Conservation (phyloP, 2,113 vertebrate species). For the Psammodynastes pulverulentus region DNA sequence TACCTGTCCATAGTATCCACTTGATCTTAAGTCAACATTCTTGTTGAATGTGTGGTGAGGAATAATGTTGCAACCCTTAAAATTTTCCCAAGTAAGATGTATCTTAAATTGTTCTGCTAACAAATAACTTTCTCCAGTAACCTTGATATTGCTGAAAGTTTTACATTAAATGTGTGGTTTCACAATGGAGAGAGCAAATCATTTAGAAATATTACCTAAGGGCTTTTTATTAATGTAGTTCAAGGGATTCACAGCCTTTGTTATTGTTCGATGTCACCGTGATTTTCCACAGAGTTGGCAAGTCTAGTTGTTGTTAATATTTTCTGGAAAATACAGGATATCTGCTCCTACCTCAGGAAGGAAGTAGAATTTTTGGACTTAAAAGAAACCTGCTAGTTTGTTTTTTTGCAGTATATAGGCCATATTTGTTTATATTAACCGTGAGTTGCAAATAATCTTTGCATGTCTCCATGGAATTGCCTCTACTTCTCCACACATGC, state of each 20-base stretch:
- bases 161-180: background rate
- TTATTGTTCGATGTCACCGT: background rate
- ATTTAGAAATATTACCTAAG: background rate
- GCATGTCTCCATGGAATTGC: background rate
- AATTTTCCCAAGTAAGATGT: background rate
- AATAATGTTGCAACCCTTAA: background rate
- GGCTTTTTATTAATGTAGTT: background rate
- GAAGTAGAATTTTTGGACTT: background rate
- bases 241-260: background rate
- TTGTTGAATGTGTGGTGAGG: background rate
- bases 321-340: background rate
- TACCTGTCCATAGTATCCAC: background rate
- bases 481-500: background rate
- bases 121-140: background rate
- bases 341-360: background rate
- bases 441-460: background rate
- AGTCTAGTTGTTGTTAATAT: background rate
- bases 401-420: background rate
- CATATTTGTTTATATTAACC: background rate
- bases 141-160: background rate
- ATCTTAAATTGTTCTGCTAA: background rate
- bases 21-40: background rate
- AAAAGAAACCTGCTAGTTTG: background rate
- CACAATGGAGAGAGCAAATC: background rate
- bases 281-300: background rate